Evolutionary conservation across 2,797 vertebrate species (phyloP).

Genomic region (Orestias chungarensis): DNA sequence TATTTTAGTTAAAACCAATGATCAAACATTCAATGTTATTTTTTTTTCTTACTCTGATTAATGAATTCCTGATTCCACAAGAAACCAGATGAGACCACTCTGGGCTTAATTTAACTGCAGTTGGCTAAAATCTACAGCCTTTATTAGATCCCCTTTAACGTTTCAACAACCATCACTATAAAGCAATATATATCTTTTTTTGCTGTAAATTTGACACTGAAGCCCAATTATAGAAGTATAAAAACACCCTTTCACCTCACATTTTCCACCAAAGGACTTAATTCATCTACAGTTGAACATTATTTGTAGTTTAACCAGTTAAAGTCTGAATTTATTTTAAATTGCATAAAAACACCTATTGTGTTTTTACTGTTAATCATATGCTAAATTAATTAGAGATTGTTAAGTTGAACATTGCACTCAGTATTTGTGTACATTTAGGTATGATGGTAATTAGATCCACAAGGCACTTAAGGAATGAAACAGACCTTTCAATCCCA

Average conservation of each 20-base stretch:
- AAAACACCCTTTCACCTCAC: neutral
- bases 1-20: neutral
- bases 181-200: neutral
- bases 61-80: neutral
- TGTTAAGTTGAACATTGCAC: no score
- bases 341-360: no score
- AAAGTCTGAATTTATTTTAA: no score
- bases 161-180: neutral
- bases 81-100: neutral
- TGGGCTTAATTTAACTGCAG: neutral
- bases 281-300: constrained; percentile 4
- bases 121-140: neutral
- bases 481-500: no score
- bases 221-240: neutral
- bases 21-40: neutral
- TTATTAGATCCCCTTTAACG: neutral
- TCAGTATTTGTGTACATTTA: no score
- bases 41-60: neutral
- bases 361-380: no score
- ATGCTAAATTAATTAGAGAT: no score
- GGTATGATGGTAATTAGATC: no score
- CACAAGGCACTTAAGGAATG: no score
- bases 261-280: neutral
- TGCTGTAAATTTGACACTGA: neutral
- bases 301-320: neutral